Evolutionary conservation across 2,797 vertebrate genomes (phyloP), one percentile per base, ranked within the genome.

Genomic region (Fistularia commersonii): DNA sequence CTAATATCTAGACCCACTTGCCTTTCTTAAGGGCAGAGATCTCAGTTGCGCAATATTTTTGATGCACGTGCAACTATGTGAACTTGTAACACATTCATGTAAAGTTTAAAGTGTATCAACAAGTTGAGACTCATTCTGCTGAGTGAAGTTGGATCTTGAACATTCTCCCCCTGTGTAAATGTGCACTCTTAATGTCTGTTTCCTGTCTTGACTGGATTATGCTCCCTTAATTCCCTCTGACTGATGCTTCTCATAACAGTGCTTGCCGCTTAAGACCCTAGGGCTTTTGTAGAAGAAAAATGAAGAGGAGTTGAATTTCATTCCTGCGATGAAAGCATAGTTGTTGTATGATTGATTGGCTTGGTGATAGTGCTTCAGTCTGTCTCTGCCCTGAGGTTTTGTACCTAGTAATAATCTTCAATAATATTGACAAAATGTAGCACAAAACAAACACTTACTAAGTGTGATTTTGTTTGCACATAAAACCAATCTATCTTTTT

Each of bases 51-150:
- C 8, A 9, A 5, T 31, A 38, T 39, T 23, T 15, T n/a, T 3
- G 7, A 15, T 35, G 12, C 6, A n/a, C 32, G 8, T 35, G 15
- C 32, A 40, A 31, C 45, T 9, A 45, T 39, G 54, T 72, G 62
- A 45, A 41, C 36, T 35, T 36, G 2, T 45, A 64, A 61, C 61
- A 51, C 58, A 63, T 78, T 45, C 57, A 60, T 62, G 57, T 56
- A 45, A 62, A 64, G 53, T 72, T 72, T 48, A 74, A 77, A 76
- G 48, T 66, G 76, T 65, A 57, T 63, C 62, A 75, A 82, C 85
- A 89, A 80, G 86, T 76, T 55, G 40, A 63, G 72, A 79, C 76
- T 75, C 55, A 86, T 85, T 68, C 67, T 40, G 1, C 61, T 69
- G 56, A 72, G 62, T 61, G 59, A 72, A 8, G 46, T 38, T 44